Conservation (phyloP, 2,888 invertebrate species). For the Hirudinaria manillensis region DNA sequence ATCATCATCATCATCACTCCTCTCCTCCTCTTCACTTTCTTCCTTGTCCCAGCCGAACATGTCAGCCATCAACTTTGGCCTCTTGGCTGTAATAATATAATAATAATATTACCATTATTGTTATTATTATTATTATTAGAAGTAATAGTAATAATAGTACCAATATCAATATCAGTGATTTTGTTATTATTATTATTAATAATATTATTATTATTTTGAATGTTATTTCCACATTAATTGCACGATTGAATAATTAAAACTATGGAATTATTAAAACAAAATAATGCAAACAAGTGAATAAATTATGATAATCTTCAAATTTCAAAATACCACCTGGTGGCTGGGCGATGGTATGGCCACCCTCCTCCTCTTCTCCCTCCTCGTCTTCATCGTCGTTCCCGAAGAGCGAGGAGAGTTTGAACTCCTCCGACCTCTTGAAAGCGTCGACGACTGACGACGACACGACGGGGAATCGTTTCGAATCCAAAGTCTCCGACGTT, state of each 20-base stretch:
- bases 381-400: slow-evolving; percentile 22
- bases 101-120: no score
- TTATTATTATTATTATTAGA: no score
- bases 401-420: slow-evolving; percentile 16
- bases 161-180: no score
- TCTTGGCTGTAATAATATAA: slow-evolving; percentile 11
- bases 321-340: no score
- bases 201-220: no score
- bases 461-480: background rate
- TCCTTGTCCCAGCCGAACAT: slow-evolving; percentile 18
- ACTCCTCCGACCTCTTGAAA: background rate
- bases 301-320: no score
- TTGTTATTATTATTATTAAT: no score
- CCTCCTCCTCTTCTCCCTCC: slow-evolving; percentile 11
- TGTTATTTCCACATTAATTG: no score
- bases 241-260: no score
- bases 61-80: background rate
- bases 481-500: background rate
- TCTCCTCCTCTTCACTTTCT: background rate
- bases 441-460: slow-evolving; percentile 8
- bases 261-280: no score
- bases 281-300: no score
- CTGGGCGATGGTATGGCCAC: background rate
- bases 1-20: slow-evolving; percentile 12
- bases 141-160: no score